These are phyloP conservation scores for Myiagra hebetior DNA, from an alignment of 2,113 vertebrate genomes.

Conservation along the genomic window DNA sequence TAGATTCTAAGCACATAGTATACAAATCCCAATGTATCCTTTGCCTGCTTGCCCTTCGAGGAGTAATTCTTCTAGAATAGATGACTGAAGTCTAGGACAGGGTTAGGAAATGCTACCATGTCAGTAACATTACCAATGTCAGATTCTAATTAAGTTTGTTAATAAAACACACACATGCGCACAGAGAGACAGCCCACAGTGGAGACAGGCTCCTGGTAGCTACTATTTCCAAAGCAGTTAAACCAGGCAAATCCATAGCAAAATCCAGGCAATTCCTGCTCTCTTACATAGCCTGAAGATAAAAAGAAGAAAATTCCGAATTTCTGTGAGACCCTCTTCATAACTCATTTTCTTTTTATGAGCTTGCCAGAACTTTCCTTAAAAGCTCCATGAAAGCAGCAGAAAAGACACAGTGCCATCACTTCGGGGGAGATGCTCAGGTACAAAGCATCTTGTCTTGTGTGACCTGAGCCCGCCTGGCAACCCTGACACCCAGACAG, in stretches of 20 bases:
- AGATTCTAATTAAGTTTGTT: background rate
- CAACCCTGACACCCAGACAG: rapidly evolving
- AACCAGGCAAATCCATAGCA: background rate
- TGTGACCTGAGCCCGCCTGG: rapidly evolving
- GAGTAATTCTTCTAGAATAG: too few species aligned
- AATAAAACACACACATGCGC: rapidly evolving
- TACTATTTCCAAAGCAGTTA: background rate
- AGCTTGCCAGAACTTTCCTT: background rate
- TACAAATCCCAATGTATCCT: rapidly evolving
- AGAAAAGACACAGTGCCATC: rapidly evolving
- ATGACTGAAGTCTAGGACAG: background rate
- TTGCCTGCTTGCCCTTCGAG: too few species aligned
- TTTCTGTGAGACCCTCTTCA: background rate
- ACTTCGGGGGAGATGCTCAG: rapidly evolving
- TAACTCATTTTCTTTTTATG: background rate
- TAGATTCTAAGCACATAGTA: rapidly evolving
- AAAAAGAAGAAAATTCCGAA: background rate
- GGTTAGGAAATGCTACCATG: background rate
- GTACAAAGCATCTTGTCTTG: background rate
- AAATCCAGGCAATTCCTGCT: background rate
- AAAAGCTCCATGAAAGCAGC: rapidly evolving
- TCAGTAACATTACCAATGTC: background rate
- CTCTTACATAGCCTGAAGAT: background rate
- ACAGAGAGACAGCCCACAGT: rapidly evolving
- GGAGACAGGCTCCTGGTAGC: rapidly evolving